A percentile compares a stretch with the other conserved stretches of the same genome.
Evolutionary conservation across 2,888 invertebrate genomes (phyloP).

Genomic region (Amiota mariae): DNA sequence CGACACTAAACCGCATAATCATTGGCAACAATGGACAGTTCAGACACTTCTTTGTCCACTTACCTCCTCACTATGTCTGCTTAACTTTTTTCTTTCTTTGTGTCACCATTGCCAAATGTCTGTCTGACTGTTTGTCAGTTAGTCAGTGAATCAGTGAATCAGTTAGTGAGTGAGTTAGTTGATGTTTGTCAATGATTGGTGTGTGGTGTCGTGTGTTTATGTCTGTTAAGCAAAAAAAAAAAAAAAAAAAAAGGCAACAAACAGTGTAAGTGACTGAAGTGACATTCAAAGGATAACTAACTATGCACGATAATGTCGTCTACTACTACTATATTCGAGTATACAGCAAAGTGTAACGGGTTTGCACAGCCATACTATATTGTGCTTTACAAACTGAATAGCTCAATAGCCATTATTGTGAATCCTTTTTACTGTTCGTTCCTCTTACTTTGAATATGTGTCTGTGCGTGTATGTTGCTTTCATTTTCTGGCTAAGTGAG

Average conservation of each 20-base stretch:
- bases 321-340: conserved; percentile 41
- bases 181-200: background rate
- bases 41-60: background rate
- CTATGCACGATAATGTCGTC: conserved; percentile 55
- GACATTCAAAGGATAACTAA: conserved; percentile 60
- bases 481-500: conserved; percentile 4
- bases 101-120: background rate
- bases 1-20: conserved; percentile 42
- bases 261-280: conserved; percentile 32
- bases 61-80: too few relatives aligned
- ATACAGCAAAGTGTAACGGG: conserved; percentile 45
- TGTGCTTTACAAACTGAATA: background rate
- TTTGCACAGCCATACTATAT: conserved; percentile 47
- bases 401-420: too few relatives aligned
- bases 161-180: conserved; percentile 20
- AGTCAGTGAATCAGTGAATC: background rate
- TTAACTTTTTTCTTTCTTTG: too few relatives aligned
- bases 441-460: background rate
- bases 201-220: conserved; percentile 15
- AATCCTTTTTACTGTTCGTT: conserved; percentile 12
- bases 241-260: conserved; percentile 3
- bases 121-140: background rate
- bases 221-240: background rate
- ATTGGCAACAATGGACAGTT: conserved; percentile 45
- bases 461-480: background rate